Base-by-base conservation (phyloP, 2,888 invertebrate species). In the Drosophila aldrichi region DNA sequence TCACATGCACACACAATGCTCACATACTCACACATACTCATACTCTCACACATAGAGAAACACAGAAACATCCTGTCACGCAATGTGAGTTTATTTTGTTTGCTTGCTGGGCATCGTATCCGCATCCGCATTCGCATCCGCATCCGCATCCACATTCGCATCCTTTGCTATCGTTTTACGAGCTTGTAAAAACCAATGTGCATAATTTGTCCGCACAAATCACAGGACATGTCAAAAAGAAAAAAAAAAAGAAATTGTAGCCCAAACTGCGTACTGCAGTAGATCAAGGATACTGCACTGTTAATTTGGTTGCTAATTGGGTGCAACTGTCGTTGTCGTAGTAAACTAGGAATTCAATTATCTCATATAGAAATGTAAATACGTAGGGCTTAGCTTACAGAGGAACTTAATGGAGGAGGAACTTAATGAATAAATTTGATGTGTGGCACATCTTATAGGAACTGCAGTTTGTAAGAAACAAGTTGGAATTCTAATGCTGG, bases 171-270 rank as follows among this genome's bases (percentile, higher is more conserved):
- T 41, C 49, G 55, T 60, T 72, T 73, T 86, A 71, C 58, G 69
- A 78, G 60, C 43, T 9, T 74, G 71, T 61, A 55, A 51, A 77
- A 71, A 75, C 71, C 65, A 86, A 82, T 88, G 86, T 80, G 78
- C 81, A 86, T 82, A 71, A 88, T 83, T 86, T 83, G 78, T 82
- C 75, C 65, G 57, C 69, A 74, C 77, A 85, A 82, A 82, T 88
- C 70, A 63, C 65, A 48, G 36, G 40, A 20, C 43, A n/a, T 44
- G 56, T 5, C 43, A 38, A 20, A 14, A n/a, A n/a, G n/a, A 54
- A n/a, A 22, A 12, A 36, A 10, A 5, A 52, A 16, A 44, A 2
- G 36, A 9, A 46, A 22, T 36, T 38, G 16, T 10, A 32, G 18
- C 29, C 16, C 29, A 5, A 38, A 36, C 46, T 52, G 61, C 44